Base-by-base conservation (phyloP, 2,888 invertebrate species). In the Euplexia lucipara region DNA sequence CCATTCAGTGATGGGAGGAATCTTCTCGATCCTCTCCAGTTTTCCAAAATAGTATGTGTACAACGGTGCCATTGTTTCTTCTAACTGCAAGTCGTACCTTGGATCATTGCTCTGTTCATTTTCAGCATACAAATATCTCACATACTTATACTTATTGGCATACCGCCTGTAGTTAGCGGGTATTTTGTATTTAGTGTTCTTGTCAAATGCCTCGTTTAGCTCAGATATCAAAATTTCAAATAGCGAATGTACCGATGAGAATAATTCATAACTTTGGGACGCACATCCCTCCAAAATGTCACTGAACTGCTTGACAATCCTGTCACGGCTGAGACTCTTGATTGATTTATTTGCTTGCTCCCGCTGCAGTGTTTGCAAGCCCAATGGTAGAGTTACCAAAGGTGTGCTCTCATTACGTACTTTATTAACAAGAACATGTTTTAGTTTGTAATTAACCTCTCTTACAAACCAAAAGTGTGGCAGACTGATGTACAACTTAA, bases 81-180 rank as follows among this genome's bases (percentile, higher is more conserved):
- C 85, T 0, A 94, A 49, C 32, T 89, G 89, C 4, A 93, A 63
- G 65, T 93, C 90, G 52, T 87, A 87, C 9, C 80, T 69, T 0
- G 53, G 12, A 8, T 58, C 59, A 3, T 60, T 32, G 0, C 44
- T 58, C 1, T 63, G 8, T 0, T 70, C 44, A 4, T 82, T 73
- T 0, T 90, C 85, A 1, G 81, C 68, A 6, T 71, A 86, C 30
- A 92, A 76, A 68, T 90, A 88, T 60, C 93, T 78, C 0, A 88
- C 77, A 39, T 91, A 93, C 0, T 85, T 82, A 75, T 88, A 85
- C 32, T 81, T 83, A 26, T 75, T 89, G 0, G 82, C 75, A 44
- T 79, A 75, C 10, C 64, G 75, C 8, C 80, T 70, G 35, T 86
- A 90, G 0, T 5, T 53, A 0, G 67, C 62, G 0, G 83, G 84